Percentiles rank a stretch among this genome's conserved stretches.
phyloP scores from a whole-genome alignment of 1,140 invertebrate species.

The Heliconius hewitsoni region DNA sequence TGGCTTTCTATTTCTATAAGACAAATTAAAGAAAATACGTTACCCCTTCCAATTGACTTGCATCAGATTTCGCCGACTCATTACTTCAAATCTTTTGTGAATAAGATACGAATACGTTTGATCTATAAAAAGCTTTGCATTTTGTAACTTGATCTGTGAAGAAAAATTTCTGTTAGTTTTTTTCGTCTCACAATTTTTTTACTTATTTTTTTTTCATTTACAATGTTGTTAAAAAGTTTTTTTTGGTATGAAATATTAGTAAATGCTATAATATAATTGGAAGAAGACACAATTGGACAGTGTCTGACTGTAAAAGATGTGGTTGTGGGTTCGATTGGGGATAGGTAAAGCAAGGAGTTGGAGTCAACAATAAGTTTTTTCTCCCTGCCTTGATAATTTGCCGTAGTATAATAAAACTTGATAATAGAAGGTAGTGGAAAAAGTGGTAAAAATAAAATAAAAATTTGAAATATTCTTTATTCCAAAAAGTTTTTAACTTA shows the following conservation, averaged over 20 bases:
- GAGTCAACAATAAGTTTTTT: too few species aligned
- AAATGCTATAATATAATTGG: neutral
- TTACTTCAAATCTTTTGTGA: slow-evolving; percentile 60
- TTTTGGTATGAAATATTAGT: neutral
- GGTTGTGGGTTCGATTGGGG: too few species aligned
- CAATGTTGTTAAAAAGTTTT: neutral
- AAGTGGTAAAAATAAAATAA: too few species aligned
- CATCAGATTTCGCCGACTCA: slow-evolving; percentile 52
- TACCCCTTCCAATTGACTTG: slow-evolving; percentile 35
- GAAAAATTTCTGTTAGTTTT: slow-evolving; percentile 3
- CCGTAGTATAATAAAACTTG: too few species aligned
- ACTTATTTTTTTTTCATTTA: neutral
- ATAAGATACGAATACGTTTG: slow-evolving; percentile 59
- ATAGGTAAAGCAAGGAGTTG: too few species aligned
- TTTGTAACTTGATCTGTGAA: slow-evolving; percentile 25
- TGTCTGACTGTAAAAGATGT: neutral
- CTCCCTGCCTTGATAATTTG: too few species aligned
- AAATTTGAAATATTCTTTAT: too few species aligned
- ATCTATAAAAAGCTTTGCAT: slow-evolving; percentile 44
- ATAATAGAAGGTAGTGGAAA: too few species aligned
- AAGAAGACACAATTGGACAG: neutral
- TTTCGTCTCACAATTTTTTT: neutral
- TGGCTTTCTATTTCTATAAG: neutral
- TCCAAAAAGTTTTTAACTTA: too few species aligned
- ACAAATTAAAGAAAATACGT: slow-evolving; percentile 17